phyloP scores from a whole-genome alignment of 2,797 vertebrate genomes.

The Staurois parvus region DNA sequence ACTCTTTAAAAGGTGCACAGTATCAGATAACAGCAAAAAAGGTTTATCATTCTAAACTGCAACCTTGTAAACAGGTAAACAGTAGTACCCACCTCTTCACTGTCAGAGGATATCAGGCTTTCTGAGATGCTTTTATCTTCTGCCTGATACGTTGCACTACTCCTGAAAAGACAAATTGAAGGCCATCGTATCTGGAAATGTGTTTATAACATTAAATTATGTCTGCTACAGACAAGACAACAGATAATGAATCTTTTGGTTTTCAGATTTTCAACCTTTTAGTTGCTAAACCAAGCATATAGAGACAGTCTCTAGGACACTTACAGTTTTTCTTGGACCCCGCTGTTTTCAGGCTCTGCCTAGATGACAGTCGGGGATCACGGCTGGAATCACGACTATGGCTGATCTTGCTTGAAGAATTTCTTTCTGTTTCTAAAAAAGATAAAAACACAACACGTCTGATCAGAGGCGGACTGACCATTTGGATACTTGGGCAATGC shows the following conservation, averaged over 20 bases:
- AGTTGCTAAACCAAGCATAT: too few relatives aligned
- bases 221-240: too few relatives aligned
- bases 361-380: slow-evolving; percentile 63
- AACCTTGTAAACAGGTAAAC: background rate
- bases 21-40: too few relatives aligned
- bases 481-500: too few relatives aligned
- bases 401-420: slow-evolving; percentile 5
- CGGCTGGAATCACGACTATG: slow-evolving; percentile 62
- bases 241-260: too few relatives aligned
- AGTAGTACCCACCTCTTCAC: slow-evolving; percentile 47
- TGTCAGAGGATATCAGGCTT: slow-evolving; percentile 42
- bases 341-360: slow-evolving; percentile 65
- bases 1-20: too few relatives aligned
- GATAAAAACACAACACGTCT: too few relatives aligned
- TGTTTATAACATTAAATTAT: too few relatives aligned
- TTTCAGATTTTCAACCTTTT: too few relatives aligned
- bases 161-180: slow-evolving; percentile 13
- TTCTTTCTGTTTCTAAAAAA: slow-evolving; percentile 65
- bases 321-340: slow-evolving; percentile 71
- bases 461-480: too few relatives aligned
- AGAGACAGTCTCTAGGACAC: slow-evolving; percentile 48
- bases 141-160: background rate
- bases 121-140: slow-evolving; percentile 25
- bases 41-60: too few relatives aligned
- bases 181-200: background rate